A percentile compares a stretch with the other conserved stretches of the same genome.
Evolutionary conservation across 2,888 invertebrate species (phyloP).

Genomic region (Abrostola triplasia): DNA sequence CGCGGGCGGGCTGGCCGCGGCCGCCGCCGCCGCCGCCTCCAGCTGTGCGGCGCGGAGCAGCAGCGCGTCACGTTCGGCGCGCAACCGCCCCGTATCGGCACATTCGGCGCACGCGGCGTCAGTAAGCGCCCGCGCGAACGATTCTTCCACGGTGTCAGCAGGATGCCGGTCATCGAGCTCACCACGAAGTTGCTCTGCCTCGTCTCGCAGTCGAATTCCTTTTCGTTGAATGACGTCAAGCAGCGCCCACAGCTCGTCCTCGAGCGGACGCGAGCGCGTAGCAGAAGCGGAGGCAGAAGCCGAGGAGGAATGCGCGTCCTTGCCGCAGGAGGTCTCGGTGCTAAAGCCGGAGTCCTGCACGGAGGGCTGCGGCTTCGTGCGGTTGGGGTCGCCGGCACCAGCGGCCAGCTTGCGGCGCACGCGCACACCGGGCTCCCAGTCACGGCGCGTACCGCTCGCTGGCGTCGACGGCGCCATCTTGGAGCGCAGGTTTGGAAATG

Average conservation of each 20-base stretch:
- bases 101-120: slow-evolving; percentile 67
- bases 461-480: slow-evolving; percentile 93
- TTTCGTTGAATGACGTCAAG: slow-evolving; percentile 95
- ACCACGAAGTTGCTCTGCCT: slow-evolving; percentile 90
- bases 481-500: slow-evolving; percentile 96
- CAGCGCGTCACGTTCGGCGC: slow-evolving; percentile 92
- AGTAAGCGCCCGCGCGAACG: slow-evolving; percentile 86
- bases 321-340: slow-evolving; percentile 95
- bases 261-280: slow-evolving; percentile 86
- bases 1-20: slow-evolving; percentile 69
- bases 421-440: slow-evolving; percentile 95
- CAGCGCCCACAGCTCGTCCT: slow-evolving; percentile 95
- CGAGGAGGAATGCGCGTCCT: slow-evolving; percentile 92
- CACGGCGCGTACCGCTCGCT: slow-evolving; percentile 86
- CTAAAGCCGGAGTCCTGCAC: slow-evolving; percentile 96
- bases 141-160: slow-evolving; percentile 89
- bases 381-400: slow-evolving; percentile 82
- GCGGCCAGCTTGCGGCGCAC: slow-evolving; percentile 90
- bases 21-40: slow-evolving; percentile 83
- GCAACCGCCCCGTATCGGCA: slow-evolving; percentile 85
- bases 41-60: slow-evolving; percentile 91
- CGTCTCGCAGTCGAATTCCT: slow-evolving; percentile 91
- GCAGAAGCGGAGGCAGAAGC: slow-evolving; percentile 88
- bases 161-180: slow-evolving; percentile 72
- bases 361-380: slow-evolving; percentile 90